phyloP scores from a whole-genome alignment of 2,113 vertebrate genomes.

The Tor tambroides region DNA sequence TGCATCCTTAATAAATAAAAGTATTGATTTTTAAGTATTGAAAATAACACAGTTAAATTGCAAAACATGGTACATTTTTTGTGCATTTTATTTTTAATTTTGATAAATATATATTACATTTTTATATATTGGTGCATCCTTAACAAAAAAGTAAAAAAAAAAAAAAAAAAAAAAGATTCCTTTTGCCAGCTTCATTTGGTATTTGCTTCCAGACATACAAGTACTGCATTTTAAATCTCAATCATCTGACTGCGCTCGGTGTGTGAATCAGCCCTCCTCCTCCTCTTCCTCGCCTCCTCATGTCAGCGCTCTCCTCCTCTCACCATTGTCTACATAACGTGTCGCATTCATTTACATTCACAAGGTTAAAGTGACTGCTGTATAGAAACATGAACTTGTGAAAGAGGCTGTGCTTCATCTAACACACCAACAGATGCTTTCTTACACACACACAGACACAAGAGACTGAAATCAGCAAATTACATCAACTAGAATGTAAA shows the following conservation, averaged over 20 bases:
- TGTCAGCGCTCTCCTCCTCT: background rate
- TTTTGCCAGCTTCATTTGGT: background rate
- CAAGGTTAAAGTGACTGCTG: conserved; percentile 4
- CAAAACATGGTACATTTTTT: too few relatives aligned
- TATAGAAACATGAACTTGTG: conserved; percentile 11
- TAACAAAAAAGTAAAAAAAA: too few relatives aligned
- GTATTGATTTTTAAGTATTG: too few relatives aligned
- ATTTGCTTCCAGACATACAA: background rate
- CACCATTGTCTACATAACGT: background rate
- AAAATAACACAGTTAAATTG: too few relatives aligned
- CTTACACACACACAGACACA: background rate
- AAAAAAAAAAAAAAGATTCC: too few relatives aligned
- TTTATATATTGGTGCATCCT: too few relatives aligned
- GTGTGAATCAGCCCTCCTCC: background rate
- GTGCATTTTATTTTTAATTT: too few relatives aligned
- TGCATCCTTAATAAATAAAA: too few relatives aligned
- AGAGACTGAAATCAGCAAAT: background rate
- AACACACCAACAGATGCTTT: background rate
- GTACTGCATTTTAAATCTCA: background rate
- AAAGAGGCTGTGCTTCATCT: background rate
- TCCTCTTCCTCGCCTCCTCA: conserved; percentile 3
- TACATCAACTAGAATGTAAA: background rate
- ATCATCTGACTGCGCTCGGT: background rate
- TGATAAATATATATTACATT: too few relatives aligned
- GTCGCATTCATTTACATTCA: background rate